These are phyloP conservation scores for Bolinopsis microptera DNA, from an alignment of 37 sponge, comb jelly and placozoan species.

Conservation along the genomic window DNA sequence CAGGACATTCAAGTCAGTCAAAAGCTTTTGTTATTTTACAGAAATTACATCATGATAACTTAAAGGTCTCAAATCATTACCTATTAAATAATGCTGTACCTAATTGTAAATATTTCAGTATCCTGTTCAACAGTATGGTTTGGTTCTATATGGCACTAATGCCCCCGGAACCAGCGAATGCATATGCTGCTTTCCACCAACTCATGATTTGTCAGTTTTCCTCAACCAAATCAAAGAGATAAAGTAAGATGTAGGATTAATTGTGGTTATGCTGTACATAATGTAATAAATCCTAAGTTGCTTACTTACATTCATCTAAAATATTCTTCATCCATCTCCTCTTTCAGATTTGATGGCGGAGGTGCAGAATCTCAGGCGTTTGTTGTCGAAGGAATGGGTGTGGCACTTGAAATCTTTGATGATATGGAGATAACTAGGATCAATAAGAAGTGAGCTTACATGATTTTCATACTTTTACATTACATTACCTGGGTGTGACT, in stretches of 20 bases:
- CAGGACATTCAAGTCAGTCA: too few species aligned
- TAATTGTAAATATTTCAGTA: too few species aligned
- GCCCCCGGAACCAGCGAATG: slow-evolving; percentile 48
- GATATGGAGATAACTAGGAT: slow-evolving; percentile 17
- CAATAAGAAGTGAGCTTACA: slow-evolving; percentile 50
- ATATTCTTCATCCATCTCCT: too few species aligned
- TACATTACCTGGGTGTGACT: too few species aligned
- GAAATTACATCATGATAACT: too few species aligned
- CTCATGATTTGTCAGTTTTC: slow-evolving; percentile 41
- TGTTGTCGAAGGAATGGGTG: slow-evolving; percentile 56
- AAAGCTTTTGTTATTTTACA: too few species aligned
- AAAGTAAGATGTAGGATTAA: slow-evolving; percentile 4
- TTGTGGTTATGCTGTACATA: background rate
- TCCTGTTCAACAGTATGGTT: slow-evolving; percentile 52
- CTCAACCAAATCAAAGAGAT: slow-evolving; percentile 47
- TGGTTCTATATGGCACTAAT: slow-evolving; percentile 60
- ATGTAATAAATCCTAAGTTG: too few species aligned
- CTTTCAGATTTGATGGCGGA: slow-evolving; percentile 46
- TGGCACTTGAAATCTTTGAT: slow-evolving; percentile 52
- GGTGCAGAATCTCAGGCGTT: slow-evolving; percentile 47
- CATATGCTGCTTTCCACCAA: slow-evolving; percentile 35
- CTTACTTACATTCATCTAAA: too few species aligned
- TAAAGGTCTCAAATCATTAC: too few species aligned
- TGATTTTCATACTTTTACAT: background rate
- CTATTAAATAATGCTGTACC: too few species aligned